These are phyloP conservation scores for Hafferia zeledoni DNA, from an alignment of 2,797 vertebrate genomes.

Conservation along the genomic window DNA sequence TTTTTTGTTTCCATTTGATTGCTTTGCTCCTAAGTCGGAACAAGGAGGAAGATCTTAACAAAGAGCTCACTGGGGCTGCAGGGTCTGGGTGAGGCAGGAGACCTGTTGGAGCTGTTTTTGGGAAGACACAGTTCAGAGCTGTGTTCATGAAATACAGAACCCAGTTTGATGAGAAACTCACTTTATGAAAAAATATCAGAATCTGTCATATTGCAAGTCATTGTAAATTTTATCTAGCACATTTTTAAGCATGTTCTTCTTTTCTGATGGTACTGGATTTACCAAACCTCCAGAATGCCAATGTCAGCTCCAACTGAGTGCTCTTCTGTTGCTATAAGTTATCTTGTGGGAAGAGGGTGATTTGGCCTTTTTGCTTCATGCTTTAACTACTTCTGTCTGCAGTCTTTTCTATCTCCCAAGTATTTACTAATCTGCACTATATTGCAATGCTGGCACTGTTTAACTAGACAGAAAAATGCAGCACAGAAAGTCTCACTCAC, in stretches of 20 bases:
- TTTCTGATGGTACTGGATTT: neutral
- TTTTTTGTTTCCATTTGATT: neutral
- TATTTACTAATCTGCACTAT: slow-evolving; percentile 67
- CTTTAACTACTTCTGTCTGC: slow-evolving; percentile 63
- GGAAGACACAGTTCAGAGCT: neutral
- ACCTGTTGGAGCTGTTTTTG: neutral
- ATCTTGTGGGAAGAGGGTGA: slow-evolving; percentile 47
- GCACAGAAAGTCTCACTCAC: slow-evolving; percentile 77
- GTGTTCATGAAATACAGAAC: neutral
- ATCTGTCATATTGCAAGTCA: neutral
- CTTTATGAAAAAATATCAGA: neutral
- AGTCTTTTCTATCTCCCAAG: slow-evolving; percentile 12
- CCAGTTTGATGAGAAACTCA: neutral
- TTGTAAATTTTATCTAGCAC: neutral
- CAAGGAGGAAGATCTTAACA: neutral
- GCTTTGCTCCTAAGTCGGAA: neutral
- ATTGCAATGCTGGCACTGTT: slow-evolving; percentile 72
- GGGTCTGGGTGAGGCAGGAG: neutral
- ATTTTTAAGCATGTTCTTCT: neutral
- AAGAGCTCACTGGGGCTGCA: neutral
- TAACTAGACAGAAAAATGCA: slow-evolving; percentile 76
- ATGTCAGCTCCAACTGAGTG: neutral
- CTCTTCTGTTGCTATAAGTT: slow-evolving; percentile 28
- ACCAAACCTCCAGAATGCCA: neutral
- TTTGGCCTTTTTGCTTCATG: slow-evolving; percentile 53